These are phyloP conservation scores for Micromesistius poutassou DNA, from an alignment of 2,797 vertebrate species.

Conservation along the genomic window DNA sequence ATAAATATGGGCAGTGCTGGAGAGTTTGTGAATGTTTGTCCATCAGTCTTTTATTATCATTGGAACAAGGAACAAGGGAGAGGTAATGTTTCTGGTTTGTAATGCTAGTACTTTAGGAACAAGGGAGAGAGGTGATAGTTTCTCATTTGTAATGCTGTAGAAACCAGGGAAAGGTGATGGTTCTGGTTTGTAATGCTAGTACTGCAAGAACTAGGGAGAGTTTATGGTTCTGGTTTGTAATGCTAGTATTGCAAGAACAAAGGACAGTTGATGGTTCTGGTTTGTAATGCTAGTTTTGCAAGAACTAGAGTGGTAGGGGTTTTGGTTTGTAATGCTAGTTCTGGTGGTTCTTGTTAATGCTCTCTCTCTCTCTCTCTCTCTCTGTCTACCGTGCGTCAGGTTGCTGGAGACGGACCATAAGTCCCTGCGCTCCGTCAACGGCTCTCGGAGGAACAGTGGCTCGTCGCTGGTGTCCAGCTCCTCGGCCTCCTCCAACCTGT, in stretches of 20 bases:
- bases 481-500: conserved; percentile 97
- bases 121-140: neutral
- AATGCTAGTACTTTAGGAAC: neutral
- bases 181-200: no score
- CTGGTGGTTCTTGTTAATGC: neutral
- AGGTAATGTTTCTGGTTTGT: neutral
- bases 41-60: no score
- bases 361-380: neutral
- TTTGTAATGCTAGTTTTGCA: neutral
- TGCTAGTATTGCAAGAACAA: no score
- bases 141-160: no score
- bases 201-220: no score
- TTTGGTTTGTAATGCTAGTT: neutral
- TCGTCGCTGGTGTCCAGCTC: conserved; percentile 98
- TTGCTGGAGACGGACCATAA: conserved; percentile 96
- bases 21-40: no score
- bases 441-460: conserved; percentile 94
- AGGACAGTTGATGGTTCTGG: neutral
- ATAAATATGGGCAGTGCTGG: neutral
- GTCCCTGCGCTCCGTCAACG: conserved; percentile 93
- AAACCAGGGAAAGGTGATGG: no score
- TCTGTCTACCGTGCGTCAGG: conserved; percentile 64
- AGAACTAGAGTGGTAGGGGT: neutral
- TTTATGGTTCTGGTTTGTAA: no score
- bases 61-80: no score